These are phyloP conservation scores for Eristalinus sepulchralis DNA, from an alignment of 2,888 invertebrate genomes.

Conservation along the genomic window DNA sequence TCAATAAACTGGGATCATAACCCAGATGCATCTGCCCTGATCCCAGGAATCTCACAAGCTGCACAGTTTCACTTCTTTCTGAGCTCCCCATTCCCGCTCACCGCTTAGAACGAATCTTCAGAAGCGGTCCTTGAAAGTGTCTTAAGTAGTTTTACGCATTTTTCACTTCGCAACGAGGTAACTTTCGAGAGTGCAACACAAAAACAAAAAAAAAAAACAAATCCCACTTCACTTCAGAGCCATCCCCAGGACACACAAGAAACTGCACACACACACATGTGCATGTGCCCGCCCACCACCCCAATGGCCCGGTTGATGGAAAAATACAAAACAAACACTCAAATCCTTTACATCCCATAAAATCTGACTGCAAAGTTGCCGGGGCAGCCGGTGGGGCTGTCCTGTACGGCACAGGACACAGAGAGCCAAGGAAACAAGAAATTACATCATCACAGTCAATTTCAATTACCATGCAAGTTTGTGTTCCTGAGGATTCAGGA, in stretches of 20 bases:
- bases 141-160: not conserved
- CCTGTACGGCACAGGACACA: not conserved
- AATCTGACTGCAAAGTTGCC: slow-evolving; percentile 42
- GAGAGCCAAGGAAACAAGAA: slow-evolving; percentile 47
- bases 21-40: not conserved
- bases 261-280: slow-evolving; percentile 16
- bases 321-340: slow-evolving; percentile 39
- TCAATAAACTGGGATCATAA: not conserved
- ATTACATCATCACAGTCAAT: slow-evolving; percentile 71
- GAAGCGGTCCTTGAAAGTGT: not conserved
- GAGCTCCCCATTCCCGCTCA: not conserved
- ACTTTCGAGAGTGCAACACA: not conserved
- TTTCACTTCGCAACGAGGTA: not conserved
- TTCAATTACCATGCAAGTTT: slow-evolving; percentile 67
- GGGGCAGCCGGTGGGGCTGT: not conserved
- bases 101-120: not conserved
- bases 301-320: not conserved
- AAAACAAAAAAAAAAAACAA: not conserved
- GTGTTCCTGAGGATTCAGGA: slow-evolving; percentile 51
- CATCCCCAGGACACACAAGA: not conserved
- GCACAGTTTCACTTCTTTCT: not conserved
- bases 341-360: slow-evolving; percentile 52
- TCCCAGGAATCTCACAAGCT: not conserved
- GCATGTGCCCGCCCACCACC: not conserved
- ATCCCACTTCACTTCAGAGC: not conserved